phyloP scores from a whole-genome alignment of 2,797 vertebrate species.

The Muraenolepis orangiensis region DNA sequence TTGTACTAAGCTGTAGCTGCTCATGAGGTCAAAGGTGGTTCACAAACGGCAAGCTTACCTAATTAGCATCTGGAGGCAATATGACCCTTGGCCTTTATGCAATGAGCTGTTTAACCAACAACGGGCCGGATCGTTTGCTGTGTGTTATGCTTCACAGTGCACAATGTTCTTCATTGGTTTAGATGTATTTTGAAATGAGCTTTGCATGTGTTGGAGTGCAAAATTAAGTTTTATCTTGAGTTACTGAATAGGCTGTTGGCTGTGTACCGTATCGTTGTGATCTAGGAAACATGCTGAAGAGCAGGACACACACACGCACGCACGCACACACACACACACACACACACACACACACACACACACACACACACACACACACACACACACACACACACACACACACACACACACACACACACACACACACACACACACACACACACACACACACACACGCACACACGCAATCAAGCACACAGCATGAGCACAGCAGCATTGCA shows the following conservation, averaged over 20 bases:
- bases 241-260: not conserved
- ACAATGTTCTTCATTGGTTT: not conserved
- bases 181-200: not conserved
- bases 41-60: slow-evolving; percentile 33
- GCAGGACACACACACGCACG: not conserved
- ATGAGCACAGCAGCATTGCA: slow-evolving; percentile 33
- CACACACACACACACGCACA: not conserved
- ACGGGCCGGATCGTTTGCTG: not conserved
- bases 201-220: not conserved
- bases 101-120: not conserved
- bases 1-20: slow-evolving; percentile 61
- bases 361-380: slow-evolving; percentile 13
- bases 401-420: slow-evolving; percentile 14
- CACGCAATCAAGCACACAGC: slow-evolving; percentile 50
- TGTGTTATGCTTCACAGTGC: not conserved
- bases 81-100: not conserved
- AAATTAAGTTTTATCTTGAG: not conserved
- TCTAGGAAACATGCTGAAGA: not conserved
- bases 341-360: slow-evolving; percentile 23
- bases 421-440: slow-evolving; percentile 14
- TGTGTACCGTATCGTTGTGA: not conserved
- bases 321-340: slow-evolving; percentile 12
- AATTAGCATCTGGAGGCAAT: slow-evolving; percentile 24
- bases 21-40: slow-evolving; percentile 71
- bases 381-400: slow-evolving; percentile 21